These are phyloP conservation scores for Hetaerina americana DNA, from an alignment of 1,140 invertebrate species.

Conservation along the genomic window DNA sequence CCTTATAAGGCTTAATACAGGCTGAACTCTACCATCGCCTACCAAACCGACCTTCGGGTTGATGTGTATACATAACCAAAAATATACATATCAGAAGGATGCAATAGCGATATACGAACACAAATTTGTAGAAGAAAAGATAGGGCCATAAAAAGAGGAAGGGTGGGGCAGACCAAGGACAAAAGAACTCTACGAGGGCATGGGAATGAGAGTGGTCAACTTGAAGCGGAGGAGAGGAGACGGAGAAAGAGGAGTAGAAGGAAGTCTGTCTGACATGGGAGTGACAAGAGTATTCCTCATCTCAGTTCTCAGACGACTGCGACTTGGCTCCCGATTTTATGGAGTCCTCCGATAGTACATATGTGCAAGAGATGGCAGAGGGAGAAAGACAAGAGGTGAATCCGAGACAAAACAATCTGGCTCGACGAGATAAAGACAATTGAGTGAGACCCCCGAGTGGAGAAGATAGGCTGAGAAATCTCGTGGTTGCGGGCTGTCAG, in stretches of 20 bases:
- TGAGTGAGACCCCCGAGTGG: no score
- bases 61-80: no score
- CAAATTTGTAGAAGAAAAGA: no score
- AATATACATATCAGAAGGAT: no score
- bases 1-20: no score
- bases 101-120: no score
- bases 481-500: neutral
- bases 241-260: neutral
- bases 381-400: neutral
- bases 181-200: neutral
- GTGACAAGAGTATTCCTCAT: neutral
- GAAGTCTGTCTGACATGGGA: no score
- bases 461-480: neutral
- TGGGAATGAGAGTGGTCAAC: neutral
- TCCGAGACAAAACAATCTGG: neutral
- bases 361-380: neutral
- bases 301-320: neutral
- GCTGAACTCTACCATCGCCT: no score
- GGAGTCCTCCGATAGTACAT: neutral
- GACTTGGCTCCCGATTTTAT: neutral
- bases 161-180: no score
- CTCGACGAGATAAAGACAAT: no score
- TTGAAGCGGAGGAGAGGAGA: neutral
- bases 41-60: no score
- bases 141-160: no score